Base-by-base conservation (phyloP, 2,888 invertebrate species). In the Nipponacmea schrenckii region DNA sequence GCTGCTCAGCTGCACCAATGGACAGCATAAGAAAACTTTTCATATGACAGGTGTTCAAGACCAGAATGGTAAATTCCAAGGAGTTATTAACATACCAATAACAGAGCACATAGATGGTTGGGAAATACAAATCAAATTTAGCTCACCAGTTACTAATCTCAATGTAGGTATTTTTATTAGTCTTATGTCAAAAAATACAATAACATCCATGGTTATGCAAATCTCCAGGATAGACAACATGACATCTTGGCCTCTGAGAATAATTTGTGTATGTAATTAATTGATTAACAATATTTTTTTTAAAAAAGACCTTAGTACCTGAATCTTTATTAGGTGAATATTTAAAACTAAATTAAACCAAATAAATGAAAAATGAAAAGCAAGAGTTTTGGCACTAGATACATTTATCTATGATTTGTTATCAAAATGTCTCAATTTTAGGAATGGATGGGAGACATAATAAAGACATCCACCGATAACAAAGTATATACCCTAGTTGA, bases 391-490 rank as follows among this genome's bases (percentile, higher is more conserved):
- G n/a, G n/a, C n/a, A n/a, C n/a, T n/a, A n/a, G n/a, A n/a, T n/a
- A n/a, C n/a, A n/a, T n/a, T n/a, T n/a, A n/a, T n/a, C n/a, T n/a
- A n/a, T n/a, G n/a, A n/a, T n/a, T n/a, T n/a, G n/a, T n/a, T 39
- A 39, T 39, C 8, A 39, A 8, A 8, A 10, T 8, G 4, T 39
- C 39, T 39, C 1, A 39, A 39, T 39, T 39, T 39, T 39, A 81
- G 82, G 79, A 82, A 77, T 82, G 81, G 82, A 80, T 78, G 78
- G 82, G 81, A 17, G 79, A 79, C 27, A 73, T 79, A 7, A 74
- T 82, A 2, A 73, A 70, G 10, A 73, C 73, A 8, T 75, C 80
- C 0, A 45, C 73, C 0, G 79, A 80, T 67, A 79, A 77, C 27
- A 75, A 62, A 15, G 70, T 74, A 5, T 78, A 73, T 68, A 77